phyloP scores from a whole-genome alignment of 2,797 vertebrate genomes.

The Sebastes hopkinsi region DNA sequence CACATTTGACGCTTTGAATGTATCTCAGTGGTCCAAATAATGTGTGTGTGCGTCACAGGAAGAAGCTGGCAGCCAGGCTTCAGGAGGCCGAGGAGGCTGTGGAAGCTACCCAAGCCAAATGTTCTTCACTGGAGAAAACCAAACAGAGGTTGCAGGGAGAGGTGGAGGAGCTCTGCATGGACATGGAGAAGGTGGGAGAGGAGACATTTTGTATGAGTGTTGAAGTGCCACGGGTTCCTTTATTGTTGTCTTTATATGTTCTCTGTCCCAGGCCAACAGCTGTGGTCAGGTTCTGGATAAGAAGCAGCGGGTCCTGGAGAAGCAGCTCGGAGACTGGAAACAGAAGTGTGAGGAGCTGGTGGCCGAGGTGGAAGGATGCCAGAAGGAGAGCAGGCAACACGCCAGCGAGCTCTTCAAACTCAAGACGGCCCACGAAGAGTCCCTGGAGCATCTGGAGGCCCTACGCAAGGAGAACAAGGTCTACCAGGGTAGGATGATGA shows the following conservation, averaged over 20 bases:
- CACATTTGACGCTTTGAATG: not conserved
- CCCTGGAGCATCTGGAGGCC: constrained; percentile 82
- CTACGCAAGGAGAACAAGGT: constrained; percentile 84
- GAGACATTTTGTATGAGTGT: no score
- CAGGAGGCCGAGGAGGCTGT: constrained; percentile 85
- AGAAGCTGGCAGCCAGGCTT: constrained; percentile 80
- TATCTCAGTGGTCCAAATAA: not conserved
- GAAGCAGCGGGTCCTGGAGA: constrained; percentile 85
- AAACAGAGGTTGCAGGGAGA: constrained; percentile 86
- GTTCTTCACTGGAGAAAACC: constrained; percentile 85
- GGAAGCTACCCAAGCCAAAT: constrained; percentile 85
- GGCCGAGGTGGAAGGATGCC: constrained; percentile 82
- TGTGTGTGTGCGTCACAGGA: constrained; percentile 67
- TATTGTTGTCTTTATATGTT: not conserved
- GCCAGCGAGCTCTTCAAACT: constrained; percentile 85
- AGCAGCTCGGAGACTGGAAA: constrained; percentile 85
- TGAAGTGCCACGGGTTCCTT: not conserved
- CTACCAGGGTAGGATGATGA: constrained; percentile 77
- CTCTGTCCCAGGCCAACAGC: constrained; percentile 75
- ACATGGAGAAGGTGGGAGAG: constrained; percentile 84
- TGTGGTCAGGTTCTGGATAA: constrained; percentile 82
- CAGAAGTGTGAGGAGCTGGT: constrained; percentile 87
- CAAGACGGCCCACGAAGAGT: constrained; percentile 84
- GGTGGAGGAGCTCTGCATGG: constrained; percentile 86
- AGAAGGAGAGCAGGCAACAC: constrained; percentile 85